A percentile compares a stretch with the other conserved stretches of the same genome.
Conservation (phyloP, 2,113 vertebrate species). For the Peucedramus taeniatus region DNA sequence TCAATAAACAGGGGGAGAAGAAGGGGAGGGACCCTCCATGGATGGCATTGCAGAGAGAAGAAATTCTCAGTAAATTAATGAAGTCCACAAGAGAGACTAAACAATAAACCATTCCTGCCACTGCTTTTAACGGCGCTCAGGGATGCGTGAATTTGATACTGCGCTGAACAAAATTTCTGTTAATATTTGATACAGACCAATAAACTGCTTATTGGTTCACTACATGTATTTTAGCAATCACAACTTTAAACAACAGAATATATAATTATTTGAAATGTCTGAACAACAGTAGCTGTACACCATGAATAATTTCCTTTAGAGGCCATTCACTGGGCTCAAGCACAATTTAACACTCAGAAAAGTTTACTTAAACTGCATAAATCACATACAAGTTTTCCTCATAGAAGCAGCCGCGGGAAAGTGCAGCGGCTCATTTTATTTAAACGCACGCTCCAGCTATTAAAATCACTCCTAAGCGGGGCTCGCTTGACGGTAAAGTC, state of each 20-base stretch:
- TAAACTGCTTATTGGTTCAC: not conserved
- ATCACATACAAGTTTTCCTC: not conserved
- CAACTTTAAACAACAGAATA: not conserved
- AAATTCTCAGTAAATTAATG: not conserved
- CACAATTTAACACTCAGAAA: constrained; percentile 39
- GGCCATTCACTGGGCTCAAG: not conserved
- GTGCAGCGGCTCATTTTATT: not conserved
- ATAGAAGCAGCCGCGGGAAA: not conserved
- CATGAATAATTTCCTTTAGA: constrained; percentile 43
- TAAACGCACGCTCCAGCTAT: not conserved
- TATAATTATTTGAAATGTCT: not conserved
- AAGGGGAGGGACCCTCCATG: not conserved
- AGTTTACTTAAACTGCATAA: constrained; percentile 31
- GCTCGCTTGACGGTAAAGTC: not conserved
- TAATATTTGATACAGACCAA: not conserved
- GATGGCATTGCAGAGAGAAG: not conserved
- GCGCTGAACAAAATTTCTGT: not conserved
- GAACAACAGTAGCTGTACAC: constrained; percentile 12
- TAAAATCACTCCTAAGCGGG: not conserved
- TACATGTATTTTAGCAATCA: not conserved
- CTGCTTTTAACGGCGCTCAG: not conserved
- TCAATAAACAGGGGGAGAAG: not conserved
- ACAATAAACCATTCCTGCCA: not conserved
- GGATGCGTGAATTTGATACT: not conserved
- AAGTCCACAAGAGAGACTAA: not conserved